Conservation (phyloP, 2,888 invertebrate genomes). For the Metalampra italica region DNA sequence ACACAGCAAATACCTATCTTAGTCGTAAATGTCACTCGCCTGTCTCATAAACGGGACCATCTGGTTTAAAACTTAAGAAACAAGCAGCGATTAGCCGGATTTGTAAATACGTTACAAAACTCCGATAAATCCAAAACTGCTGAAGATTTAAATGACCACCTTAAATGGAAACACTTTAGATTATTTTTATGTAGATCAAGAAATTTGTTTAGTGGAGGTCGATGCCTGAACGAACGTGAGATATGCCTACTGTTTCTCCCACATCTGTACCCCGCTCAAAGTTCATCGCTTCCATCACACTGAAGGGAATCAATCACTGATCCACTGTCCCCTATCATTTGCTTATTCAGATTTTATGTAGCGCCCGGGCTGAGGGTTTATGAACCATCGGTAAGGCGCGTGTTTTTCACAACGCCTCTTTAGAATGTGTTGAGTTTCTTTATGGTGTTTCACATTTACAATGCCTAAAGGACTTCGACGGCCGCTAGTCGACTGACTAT, state of each 20-base stretch:
- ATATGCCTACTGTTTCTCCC: no score
- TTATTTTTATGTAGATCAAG: no score
- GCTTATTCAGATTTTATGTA: slow-evolving; percentile 61
- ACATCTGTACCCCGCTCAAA: slow-evolving; percentile 9
- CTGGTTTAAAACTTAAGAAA: slow-evolving; percentile 23
- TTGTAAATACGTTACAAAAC: background rate
- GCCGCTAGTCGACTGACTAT: no score
- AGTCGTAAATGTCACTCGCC: slow-evolving; percentile 48
- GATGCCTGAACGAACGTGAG: no score
- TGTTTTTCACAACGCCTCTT: slow-evolving; percentile 21
- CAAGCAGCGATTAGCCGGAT: slow-evolving; percentile 15
- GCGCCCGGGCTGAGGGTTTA: slow-evolving; percentile 41
- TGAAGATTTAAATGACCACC: no score
- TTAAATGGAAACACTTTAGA: no score
- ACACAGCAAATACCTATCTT: slow-evolving; percentile 42
- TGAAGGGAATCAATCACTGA: slow-evolving; percentile 55
- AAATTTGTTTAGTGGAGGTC: no score
- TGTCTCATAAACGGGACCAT: slow-evolving; percentile 50
- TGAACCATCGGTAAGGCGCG: slow-evolving; percentile 38
- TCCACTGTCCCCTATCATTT: slow-evolving; percentile 56
- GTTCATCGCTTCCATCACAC: slow-evolving; percentile 20
- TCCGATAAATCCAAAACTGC: background rate
- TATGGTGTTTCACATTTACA: background rate
- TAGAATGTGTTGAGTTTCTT: slow-evolving; percentile 6
- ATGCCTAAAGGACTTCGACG: no score